Evolutionary conservation across 2,113 vertebrate genomes (phyloP).

Genomic region (Neotoma lepida): DNA sequence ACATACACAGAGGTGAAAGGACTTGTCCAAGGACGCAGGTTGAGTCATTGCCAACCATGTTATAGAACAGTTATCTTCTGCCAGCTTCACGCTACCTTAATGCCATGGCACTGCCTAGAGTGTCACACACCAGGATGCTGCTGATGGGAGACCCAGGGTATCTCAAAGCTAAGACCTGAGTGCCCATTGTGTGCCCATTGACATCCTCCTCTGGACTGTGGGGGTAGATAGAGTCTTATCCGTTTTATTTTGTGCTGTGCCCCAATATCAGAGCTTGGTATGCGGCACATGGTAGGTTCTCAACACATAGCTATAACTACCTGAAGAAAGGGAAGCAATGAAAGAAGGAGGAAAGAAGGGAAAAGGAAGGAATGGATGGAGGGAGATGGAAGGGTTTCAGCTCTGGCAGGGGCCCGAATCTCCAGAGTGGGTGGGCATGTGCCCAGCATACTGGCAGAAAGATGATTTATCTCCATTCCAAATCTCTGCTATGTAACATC

Average conservation of each 20-base stretch:
- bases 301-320: not conserved
- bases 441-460: slow-evolving; percentile 49
- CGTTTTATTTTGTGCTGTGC: not conserved
- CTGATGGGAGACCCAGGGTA: not conserved
- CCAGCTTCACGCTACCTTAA: not conserved
- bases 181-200: not conserved
- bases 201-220: not conserved
- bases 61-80: not conserved
- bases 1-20: not conserved
- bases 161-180: not conserved
- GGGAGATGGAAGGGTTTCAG: not conserved
- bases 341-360: not conserved
- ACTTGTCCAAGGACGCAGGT: not conserved
- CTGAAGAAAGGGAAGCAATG: not conserved
- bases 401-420: not conserved
- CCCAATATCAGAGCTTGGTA: not conserved
- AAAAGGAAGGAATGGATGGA: not conserved
- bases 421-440: slow-evolving; percentile 42
- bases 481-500: slow-evolving; percentile 54
- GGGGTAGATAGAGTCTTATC: not conserved
- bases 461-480: slow-evolving; percentile 62
- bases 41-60: not conserved
- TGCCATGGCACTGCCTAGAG: not conserved
- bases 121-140: not conserved
- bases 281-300: not conserved